Conservation (phyloP, 1,140 invertebrate species). For the Mactra quadrangularis region DNA sequence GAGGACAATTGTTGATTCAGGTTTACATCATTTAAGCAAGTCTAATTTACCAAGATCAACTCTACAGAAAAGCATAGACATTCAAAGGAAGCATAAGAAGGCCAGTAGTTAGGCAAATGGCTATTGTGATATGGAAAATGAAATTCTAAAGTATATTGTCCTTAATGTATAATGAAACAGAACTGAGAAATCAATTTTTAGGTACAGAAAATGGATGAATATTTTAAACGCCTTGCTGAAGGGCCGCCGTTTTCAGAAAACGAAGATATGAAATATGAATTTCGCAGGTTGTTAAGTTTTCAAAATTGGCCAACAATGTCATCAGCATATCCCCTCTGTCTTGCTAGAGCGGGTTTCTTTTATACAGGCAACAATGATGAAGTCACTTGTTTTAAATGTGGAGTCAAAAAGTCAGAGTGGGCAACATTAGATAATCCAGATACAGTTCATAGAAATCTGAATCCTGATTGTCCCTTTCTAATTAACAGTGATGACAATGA, state of each 20-base stretch:
- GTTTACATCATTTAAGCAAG: too few relatives aligned
- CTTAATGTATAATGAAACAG: too few relatives aligned
- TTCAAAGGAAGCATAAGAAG: too few relatives aligned
- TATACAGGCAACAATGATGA: slow-evolving; percentile 60
- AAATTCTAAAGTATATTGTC: too few relatives aligned
- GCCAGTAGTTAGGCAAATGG: too few relatives aligned
- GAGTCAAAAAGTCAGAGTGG: slow-evolving; percentile 46
- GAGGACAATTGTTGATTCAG: too few relatives aligned
- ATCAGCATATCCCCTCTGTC: slow-evolving; percentile 22
- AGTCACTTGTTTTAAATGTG: slow-evolving; percentile 63
- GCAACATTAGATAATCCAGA: slow-evolving; percentile 35
- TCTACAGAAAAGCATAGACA: too few relatives aligned
- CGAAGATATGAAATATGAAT: slow-evolving; percentile 59
- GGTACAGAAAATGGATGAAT: slow-evolving; percentile 45
- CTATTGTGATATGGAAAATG: too few relatives aligned
- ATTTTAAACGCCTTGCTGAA: slow-evolving; percentile 30
- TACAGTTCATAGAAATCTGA: slow-evolving; percentile 51
- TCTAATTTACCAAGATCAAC: too few relatives aligned
- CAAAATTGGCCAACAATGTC: slow-evolving; percentile 37
- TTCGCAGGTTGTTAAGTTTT: slow-evolving; percentile 41
- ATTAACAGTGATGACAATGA: not conserved
- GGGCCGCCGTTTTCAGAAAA: slow-evolving; percentile 49
- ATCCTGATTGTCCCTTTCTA: slow-evolving; percentile 53
- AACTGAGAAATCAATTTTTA: too few relatives aligned
- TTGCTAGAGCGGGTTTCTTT: slow-evolving; percentile 65